Percentiles rank a stretch among this genome's conserved stretches.
phyloP scores from a whole-genome alignment of 2,797 vertebrate genomes.

The Morus bassanus region DNA sequence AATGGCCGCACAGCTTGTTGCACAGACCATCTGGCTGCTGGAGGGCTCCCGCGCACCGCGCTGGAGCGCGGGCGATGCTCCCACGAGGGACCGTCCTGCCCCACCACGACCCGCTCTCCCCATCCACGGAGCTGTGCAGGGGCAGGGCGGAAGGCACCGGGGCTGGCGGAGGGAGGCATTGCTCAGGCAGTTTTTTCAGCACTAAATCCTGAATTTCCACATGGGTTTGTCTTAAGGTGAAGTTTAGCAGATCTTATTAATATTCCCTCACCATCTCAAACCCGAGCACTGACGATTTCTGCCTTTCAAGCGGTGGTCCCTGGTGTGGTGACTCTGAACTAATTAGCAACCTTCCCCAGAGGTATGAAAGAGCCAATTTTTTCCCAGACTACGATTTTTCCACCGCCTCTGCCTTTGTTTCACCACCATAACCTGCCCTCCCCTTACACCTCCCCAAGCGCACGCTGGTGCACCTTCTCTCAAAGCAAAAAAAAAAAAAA shows the following conservation, averaged over 20 bases:
- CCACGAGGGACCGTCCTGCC: not conserved
- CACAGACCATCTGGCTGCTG: not conserved
- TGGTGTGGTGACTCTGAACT: not conserved
- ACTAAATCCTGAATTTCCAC: not conserved
- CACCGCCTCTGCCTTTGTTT: not conserved
- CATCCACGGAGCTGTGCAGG: not conserved
- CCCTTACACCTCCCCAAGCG: not conserved
- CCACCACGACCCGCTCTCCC: fast-evolving
- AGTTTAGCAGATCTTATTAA: not conserved
- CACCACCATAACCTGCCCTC: not conserved
- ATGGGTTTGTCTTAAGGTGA: not conserved
- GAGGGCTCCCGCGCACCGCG: not conserved
- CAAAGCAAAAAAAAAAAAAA: not conserved
- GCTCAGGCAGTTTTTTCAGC: not conserved
- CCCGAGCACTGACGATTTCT: fast-evolving
- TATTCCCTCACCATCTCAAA: not conserved
- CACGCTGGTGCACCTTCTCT: not conserved
- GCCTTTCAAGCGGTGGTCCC: not conserved
- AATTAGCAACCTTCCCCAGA: not conserved
- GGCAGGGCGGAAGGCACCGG: not conserved
- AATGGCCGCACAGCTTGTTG: fast-evolving
- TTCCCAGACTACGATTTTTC: not conserved
- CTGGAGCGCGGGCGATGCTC: not conserved
- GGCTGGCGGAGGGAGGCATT: not conserved
- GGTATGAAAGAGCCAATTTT: not conserved